A percentile compares a stretch with the other conserved stretches of the same genome.
Conservation (phyloP, 2,888 invertebrate genomes). For the Drosophila yooni region DNA sequence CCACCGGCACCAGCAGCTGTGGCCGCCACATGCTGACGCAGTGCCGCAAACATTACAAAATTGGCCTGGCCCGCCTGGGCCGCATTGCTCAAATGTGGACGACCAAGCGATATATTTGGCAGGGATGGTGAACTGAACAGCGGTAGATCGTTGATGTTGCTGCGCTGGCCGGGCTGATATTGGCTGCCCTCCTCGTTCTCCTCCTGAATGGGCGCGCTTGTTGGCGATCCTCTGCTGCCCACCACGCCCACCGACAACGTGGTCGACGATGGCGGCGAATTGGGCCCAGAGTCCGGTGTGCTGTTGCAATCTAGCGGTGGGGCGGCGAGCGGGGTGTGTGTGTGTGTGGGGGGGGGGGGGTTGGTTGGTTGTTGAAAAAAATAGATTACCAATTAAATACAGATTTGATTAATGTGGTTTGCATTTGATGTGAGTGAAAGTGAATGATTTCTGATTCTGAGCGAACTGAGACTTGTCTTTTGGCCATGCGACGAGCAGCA, state of each 20-base stretch:
- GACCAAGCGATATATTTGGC: conserved; percentile 97
- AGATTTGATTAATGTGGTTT: not conserved
- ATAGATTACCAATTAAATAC: not conserved
- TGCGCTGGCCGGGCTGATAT: conserved; percentile 88
- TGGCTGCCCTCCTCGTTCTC: conserved; percentile 90
- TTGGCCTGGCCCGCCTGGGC: conserved; percentile 77
- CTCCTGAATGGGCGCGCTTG: conserved; percentile 91
- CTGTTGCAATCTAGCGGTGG: conserved; percentile 85
- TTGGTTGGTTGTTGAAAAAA: not conserved
- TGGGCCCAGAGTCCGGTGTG: conserved; percentile 91
- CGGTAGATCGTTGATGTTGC: conserved; percentile 90
- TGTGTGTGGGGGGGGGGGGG: not conserved
- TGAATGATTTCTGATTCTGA: not conserved
- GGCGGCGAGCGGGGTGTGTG: no score
- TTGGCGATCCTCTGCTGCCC: conserved; percentile 88
- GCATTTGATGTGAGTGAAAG: not conserved
- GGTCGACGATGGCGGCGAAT: conserved; percentile 89
- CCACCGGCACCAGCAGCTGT: conserved; percentile 48
- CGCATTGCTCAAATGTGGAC: conserved; percentile 88
- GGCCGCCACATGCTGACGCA: conserved; percentile 79
- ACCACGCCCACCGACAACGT: conserved; percentile 82
- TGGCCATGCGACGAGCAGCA: not conserved
- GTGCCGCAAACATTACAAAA: conserved; percentile 82
- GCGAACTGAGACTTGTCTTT: not conserved
- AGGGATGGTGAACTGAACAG: conserved; percentile 97